Base-by-base conservation (phyloP, 2,113 vertebrate species). In the Colistium nudipinnis region DNA sequence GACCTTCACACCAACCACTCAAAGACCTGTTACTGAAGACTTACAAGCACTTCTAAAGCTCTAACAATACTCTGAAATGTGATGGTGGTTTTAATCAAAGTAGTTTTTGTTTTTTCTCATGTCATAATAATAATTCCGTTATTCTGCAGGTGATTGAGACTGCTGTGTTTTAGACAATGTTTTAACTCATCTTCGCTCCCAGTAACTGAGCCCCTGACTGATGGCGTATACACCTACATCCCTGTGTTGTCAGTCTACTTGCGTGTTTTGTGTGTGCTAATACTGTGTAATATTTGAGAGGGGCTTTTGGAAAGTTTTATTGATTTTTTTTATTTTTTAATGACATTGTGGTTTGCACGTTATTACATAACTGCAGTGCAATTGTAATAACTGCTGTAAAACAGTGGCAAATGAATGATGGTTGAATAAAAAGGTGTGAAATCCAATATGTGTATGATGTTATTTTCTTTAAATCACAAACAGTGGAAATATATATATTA, bases 381-480 rank as follows among this genome's bases (percentile, higher is more conserved):
- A 57, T 8, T 63, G 7, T 62, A 41, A 48, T 49, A 49, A 71
- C 61, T 81, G 69, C 70, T 78, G 70, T 63, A 16, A 62, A 17
- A 67, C 9, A 4, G 39, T 61, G 10, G 55, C 8, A 61, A 56
- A 48, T 51, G 36, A 68, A 51, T 63, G 30, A 54, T 41, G 54
- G 31, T 48, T 52, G 30, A 86, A 80, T 81, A 10, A 76, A 80
- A 67, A 54, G 22, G 1, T 52, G 24, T 70, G 57, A 5, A 74
- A 68, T 54, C 35, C 16, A 19, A 4, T 36, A 61, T 49, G 7
- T 77, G 19, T 13, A 10, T 38, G 17, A 3, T 53, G 2, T 62
- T 36, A 0, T 65, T 53, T 55, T 33, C 6, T 59, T 28, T 7
- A 45, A 20, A 45, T 10, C n/a, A n/a, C n/a, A 36, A 25, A 22